Evolutionary conservation across 2,113 vertebrate genomes (phyloP), one percentile per base, ranked within the genome.

Genomic region (Rhinopomastus cyanomelas): DNA sequence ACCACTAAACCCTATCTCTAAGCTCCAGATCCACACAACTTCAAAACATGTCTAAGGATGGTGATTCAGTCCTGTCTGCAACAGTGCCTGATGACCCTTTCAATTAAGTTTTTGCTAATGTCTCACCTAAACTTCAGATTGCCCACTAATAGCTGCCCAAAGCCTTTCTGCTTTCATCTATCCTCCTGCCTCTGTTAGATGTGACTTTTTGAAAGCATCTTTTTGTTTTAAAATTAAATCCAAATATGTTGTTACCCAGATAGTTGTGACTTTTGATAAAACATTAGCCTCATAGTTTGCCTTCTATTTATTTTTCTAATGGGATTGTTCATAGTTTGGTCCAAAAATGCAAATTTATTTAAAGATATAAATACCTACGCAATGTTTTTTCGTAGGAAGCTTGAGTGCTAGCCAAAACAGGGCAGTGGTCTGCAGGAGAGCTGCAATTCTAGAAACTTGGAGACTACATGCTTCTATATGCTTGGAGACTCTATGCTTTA

Each of bases 171-270:
- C 0, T 39, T 62, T 81, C 68, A 32, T 66, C 20, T 44, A 1
- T 61, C 10, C 7, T 64, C 29, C 8, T 25, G 3, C 48, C 14
- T 66, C 6, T 61, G 20, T 44, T 76, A 29, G 19, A 56, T 20
- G 36, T 37, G 49, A 3, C 6, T 68, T 73, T 69, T 30, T 62
- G 15, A 37, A 57, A 94, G 23, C 16, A 69, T 37, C 79, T 6
- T 55, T 57, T 65, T 60, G 9, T 8, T 65, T 90, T 73, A 49
- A 83, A 83, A 61, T 68, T 3, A 67, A 44, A 65, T 12, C 23
- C 21, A 30, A 26, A 29, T 39, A 61, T 4, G 0, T 57, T 34
- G n/a, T n/a, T n/a, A n/a, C n/a, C n/a, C n/a, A n/a, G n/a, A n/a
- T n/a, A n/a, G n/a, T n/a, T 46, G 21, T 72, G 66, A 34, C 23